Percentiles rank a stretch among this genome's conserved stretches.
phyloP scores from a whole-genome alignment of 2,113 vertebrate genomes.

The Hippopotamus amphibius region DNA sequence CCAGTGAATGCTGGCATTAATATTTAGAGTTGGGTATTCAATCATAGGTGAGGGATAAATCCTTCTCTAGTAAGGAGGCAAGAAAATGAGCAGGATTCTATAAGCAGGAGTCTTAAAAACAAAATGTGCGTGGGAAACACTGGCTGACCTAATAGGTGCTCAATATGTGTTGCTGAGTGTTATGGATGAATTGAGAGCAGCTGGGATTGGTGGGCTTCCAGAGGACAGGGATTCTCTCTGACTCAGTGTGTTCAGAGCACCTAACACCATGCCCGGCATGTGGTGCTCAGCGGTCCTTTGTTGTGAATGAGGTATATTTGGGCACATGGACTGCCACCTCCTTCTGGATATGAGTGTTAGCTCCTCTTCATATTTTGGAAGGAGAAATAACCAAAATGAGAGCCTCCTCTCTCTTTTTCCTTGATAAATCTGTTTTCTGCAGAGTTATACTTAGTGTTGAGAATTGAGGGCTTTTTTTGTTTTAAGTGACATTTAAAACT shows the following conservation, averaged over 20 bases:
- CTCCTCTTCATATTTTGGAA: slow-evolving; percentile 12
- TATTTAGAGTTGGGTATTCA: slow-evolving; percentile 12
- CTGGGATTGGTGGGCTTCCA: not conserved
- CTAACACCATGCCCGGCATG: not conserved
- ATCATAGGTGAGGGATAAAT: not conserved
- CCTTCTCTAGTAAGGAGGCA: not conserved
- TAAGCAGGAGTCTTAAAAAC: not conserved
- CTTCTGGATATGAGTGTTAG: not conserved
- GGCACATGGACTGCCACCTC: not conserved
- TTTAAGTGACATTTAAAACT: slow-evolving; percentile 47
- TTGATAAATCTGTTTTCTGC: not conserved
- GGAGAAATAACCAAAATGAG: slow-evolving; percentile 19
- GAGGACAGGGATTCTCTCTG: not conserved
- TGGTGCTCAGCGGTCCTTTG: not conserved
- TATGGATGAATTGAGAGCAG: not conserved
- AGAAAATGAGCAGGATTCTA: not conserved
- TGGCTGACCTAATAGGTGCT: not conserved
- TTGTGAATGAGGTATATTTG: not conserved
- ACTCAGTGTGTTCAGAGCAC: not conserved
- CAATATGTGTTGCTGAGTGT: not conserved
- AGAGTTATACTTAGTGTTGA: not conserved
- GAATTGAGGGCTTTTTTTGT: not conserved
- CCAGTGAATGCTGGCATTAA: not conserved
- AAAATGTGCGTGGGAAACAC: not conserved
- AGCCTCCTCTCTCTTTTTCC: not conserved